phyloP scores from a whole-genome alignment of 2,113 vertebrate genomes.

The Ochotona princeps region DNA sequence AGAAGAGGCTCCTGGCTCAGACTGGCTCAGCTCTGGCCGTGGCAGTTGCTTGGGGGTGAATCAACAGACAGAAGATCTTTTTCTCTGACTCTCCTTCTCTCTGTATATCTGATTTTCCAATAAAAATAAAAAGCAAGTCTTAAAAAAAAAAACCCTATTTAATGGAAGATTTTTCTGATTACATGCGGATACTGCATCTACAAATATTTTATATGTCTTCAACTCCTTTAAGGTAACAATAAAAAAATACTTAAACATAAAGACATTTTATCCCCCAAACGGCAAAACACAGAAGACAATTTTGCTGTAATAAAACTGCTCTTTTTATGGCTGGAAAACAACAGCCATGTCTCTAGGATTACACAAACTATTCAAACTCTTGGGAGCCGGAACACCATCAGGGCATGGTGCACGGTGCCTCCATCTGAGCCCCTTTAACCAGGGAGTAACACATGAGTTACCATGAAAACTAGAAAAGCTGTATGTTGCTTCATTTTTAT shows the following conservation, averaged over 20 bases:
- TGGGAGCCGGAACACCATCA: neutral
- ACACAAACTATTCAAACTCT: neutral
- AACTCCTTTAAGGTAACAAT: constrained; percentile 48
- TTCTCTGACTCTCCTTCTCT: too few relatives aligned
- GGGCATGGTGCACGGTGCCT: too few relatives aligned
- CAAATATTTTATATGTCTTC: neutral
- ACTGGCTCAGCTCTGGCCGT: too few relatives aligned
- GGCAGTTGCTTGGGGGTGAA: too few relatives aligned
- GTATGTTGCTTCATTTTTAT: neutral
- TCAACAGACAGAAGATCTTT: too few relatives aligned
- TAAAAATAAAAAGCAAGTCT: too few relatives aligned
- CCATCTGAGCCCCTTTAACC: neutral
- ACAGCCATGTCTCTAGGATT: constrained; percentile 15
- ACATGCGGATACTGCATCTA: constrained; percentile 15
- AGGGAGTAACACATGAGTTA: neutral
- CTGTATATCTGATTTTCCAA: too few relatives aligned
- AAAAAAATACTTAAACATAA: constrained; percentile 57
- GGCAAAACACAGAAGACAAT: neutral
- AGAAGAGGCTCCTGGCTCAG: too few relatives aligned
- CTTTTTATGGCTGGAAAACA: neutral
- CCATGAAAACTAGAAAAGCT: neutral
- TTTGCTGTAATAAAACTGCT: constrained; percentile 20
- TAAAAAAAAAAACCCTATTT: constrained; percentile 4
- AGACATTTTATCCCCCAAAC: constrained; percentile 11
- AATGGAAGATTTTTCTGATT: neutral